phyloP scores from a whole-genome alignment of 2,888 invertebrate genomes.

The Ochropleura plecta region DNA sequence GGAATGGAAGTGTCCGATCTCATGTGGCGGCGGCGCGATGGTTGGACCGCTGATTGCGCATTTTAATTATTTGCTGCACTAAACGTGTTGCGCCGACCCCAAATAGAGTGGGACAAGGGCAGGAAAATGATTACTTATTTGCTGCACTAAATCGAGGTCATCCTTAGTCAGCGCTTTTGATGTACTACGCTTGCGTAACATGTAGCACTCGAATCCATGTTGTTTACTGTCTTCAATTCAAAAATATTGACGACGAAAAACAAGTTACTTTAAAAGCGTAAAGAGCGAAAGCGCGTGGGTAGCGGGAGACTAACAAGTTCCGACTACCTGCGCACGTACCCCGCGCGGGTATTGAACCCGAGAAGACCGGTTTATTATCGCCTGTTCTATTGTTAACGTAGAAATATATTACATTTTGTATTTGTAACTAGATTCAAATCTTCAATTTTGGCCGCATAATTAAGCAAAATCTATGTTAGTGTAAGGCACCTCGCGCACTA shows the following conservation, averaged over 20 bases:
- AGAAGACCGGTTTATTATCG: constrained; percentile 5
- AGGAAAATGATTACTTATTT: no score
- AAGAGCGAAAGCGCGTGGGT: constrained; percentile 16
- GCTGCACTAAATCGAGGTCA: no score
- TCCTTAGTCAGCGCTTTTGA: no score
- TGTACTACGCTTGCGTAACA: no score
- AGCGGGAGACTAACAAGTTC: constrained; percentile 8
- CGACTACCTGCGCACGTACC: constrained; percentile 1
- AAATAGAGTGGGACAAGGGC: no score
- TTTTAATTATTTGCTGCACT: no score
- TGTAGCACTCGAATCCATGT: constrained; percentile 17
- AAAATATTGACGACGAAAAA: constrained; percentile 23
- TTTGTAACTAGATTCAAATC: constrained; percentile 10
- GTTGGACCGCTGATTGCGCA: no score
- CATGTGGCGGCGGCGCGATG: no score
- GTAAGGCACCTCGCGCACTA: no score
- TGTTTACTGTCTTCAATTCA: constrained; percentile 21
- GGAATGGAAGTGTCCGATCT: no score
- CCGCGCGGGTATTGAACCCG: constrained; percentile 3
- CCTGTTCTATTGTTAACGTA: constrained; percentile 6
- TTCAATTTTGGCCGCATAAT: constrained; percentile 14
- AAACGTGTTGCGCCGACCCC: no score
- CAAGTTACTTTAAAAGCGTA: constrained; percentile 16
- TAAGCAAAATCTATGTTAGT: constrained; percentile 6
- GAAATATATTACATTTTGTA: constrained; percentile 11